Base-by-base conservation (phyloP, 1,140 invertebrate species). In the Druon quercuslanigerum region DNA sequence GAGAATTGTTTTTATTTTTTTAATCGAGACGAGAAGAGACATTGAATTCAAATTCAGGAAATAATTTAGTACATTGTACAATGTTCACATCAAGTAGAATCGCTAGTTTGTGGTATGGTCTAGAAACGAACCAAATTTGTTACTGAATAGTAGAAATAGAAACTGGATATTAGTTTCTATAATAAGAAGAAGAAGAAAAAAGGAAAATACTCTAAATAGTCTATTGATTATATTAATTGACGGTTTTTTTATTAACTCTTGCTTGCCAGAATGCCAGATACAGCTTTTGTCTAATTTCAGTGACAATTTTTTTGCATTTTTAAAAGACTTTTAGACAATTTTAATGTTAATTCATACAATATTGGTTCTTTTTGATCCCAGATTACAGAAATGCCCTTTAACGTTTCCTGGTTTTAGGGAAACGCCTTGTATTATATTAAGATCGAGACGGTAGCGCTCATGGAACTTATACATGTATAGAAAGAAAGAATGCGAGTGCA, bases 1-100 rank as follows among this genome's bases (percentile, higher is more conserved):
- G 25, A 16, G 14, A 66, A 66, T n/a, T 66, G 25, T 66, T n/a
- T 66, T 66, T 66, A 66, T 46, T 60, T 60, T 60, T 60, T 33
- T 25, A 60, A 60, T 20, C 16, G 33, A 60, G 20, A 33, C 20
- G 16, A 60, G 16, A 33, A 33, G 13, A 33, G 11, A 33, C 9
- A 33, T 16, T 60, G 57, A 60, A 33, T 60, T 60, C 20, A 33
- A 60, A 60, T 60, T 60, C n/a, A 40, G 2, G 60, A 66, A 66
- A 66, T 14, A 46, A 46, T 9, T 0, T 66, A 46, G 25, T 66
- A 40, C 16, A 14, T 60, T 14, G 19, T 16, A 25, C 60, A 66
- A 40, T 25, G 33, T 60, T 25, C 33, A 14, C 20, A 33, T 33
- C 13, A 60, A 60, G 25, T 60, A 60, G 25, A 16, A 60, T 25